These are phyloP conservation scores for Rhadinocentrus ornatus DNA, from an alignment of 2,797 vertebrate species.

Conservation along the genomic window DNA sequence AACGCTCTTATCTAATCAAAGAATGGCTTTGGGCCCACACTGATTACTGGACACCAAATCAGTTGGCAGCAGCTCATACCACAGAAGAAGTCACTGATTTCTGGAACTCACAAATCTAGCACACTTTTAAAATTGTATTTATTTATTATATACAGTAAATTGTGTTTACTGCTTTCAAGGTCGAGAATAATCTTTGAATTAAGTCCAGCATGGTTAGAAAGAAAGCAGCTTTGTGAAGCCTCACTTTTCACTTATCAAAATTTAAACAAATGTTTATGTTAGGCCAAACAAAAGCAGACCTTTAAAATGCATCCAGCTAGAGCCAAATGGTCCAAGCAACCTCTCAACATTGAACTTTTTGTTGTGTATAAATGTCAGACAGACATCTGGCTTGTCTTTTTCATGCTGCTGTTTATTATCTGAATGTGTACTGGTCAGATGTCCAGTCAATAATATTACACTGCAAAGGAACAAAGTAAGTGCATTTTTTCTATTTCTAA, in stretches of 20 bases:
- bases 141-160: background rate
- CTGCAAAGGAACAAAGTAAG: background rate
- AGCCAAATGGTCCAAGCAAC: background rate
- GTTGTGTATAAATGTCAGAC: background rate
- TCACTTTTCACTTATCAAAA: background rate
- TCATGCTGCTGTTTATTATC: background rate
- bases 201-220: background rate
- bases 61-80: background rate
- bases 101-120: background rate
- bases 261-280: too few relatives aligned
- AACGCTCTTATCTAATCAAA: conserved; percentile 11
- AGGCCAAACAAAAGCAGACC: too few relatives aligned
- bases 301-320: background rate
- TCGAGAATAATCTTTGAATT: background rate
- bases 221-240: background rate
- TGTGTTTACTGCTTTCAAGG: background rate
- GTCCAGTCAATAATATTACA: background rate
- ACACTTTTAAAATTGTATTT: background rate
- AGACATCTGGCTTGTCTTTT: background rate
- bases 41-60: conserved; percentile 23
- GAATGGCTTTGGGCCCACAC: background rate
- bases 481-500: too few relatives aligned
- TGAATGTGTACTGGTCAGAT: too few relatives aligned
- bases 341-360: background rate
- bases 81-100: background rate